phyloP scores from a whole-genome alignment of 2,888 invertebrate genomes.

The Catocala sponsa region DNA sequence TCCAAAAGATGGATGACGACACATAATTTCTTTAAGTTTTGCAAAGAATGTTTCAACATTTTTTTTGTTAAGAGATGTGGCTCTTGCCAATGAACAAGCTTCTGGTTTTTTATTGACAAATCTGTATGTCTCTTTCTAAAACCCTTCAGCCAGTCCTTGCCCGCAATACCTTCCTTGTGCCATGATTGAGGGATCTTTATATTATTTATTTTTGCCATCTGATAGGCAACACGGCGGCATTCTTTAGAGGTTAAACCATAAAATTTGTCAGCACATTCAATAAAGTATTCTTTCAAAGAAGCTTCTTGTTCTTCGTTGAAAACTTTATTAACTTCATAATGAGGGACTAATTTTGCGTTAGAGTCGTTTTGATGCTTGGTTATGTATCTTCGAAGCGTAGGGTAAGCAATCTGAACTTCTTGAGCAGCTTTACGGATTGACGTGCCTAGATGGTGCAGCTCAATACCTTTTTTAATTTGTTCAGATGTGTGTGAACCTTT shows the following conservation, averaged over 20 bases:
- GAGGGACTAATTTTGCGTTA: slow-evolving; percentile 7
- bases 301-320: slow-evolving; percentile 11
- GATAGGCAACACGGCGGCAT: too few species aligned
- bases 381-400: too few species aligned
- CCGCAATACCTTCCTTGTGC: neutral
- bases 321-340: slow-evolving; percentile 13
- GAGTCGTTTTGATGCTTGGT: slow-evolving; percentile 3
- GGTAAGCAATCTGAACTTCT: too few species aligned
- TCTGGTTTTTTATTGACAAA: neutral
- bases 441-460: too few species aligned
- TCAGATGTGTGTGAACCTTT: too few species aligned
- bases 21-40: neutral
- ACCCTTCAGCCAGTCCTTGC: neutral
- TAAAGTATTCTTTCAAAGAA: slow-evolving; percentile 7
- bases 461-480: too few species aligned
- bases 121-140: neutral
- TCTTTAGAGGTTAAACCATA: too few species aligned
- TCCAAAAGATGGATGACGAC: slow-evolving; percentile 1
- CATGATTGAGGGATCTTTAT: too few species aligned
- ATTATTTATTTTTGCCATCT: too few species aligned
- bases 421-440: too few species aligned
- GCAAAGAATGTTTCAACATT: slow-evolving; percentile 14
- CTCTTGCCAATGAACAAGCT: neutral
- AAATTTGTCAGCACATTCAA: slow-evolving; percentile 6
- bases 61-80: neutral